These are phyloP conservation scores for Batillaria attramentaria DNA, from an alignment of 1,140 invertebrate genomes.

Conservation along the genomic window DNA sequence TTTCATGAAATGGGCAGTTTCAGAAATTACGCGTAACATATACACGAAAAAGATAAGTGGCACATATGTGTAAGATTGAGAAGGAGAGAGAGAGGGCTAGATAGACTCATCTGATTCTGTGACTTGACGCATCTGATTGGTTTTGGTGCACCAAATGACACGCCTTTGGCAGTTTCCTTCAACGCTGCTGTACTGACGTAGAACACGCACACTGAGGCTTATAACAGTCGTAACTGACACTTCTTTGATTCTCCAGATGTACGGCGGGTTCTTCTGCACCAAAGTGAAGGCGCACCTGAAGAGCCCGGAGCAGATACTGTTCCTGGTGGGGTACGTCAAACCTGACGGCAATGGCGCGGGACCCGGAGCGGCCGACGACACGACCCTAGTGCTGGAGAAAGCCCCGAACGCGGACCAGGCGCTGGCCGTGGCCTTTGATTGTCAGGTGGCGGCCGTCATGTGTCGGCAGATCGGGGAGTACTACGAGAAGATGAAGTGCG, in stretches of 20 bases:
- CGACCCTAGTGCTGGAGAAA: not conserved
- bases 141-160: no score
- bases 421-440: conserved; percentile 38
- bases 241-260: conserved; percentile 29
- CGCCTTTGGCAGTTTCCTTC: no score
- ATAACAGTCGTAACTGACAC: not conserved
- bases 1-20: no score
- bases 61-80: no score
- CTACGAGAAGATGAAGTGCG: conserved; percentile 34
- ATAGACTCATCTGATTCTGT: no score
- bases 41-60: no score
- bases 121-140: no score
- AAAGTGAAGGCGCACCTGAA: conserved; percentile 35
- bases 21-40: no score
- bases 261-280: conserved; percentile 39
- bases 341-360: not conserved
- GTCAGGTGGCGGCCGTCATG: conserved; percentile 18
- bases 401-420: not conserved
- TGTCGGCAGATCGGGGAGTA: conserved; percentile 29
- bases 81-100: no score
- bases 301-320: conserved; percentile 28
- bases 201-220: no score
- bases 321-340: conserved; percentile 32
- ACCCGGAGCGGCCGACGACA: not conserved
- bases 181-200: no score